Evolutionary conservation across 2,888 invertebrate species (phyloP), one percentile per base, ranked within the genome.

Genomic region (Tribolium freemani): DNA sequence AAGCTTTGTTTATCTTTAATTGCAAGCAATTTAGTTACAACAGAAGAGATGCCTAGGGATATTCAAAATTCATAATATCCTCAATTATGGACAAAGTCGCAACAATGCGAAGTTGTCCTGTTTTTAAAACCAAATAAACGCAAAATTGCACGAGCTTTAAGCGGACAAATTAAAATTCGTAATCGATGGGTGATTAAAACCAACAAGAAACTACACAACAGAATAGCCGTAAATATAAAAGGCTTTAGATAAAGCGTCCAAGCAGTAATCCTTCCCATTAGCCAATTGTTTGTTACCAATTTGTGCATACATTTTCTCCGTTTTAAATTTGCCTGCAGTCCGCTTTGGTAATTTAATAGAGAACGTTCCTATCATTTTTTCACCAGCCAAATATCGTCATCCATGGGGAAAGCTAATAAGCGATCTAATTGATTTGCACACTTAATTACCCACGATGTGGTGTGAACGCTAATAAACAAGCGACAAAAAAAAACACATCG

Each of bases 361-460:
- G 31, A 38, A 9, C 38, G 38, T 38, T 53, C 31, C n/a, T 16
- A 5, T 51, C 5, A 21, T 44, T 66, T 45, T 54, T 54, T 45
- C 26, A 21, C 1, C 46, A 46, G 30, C 56, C 66, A 66, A 63
- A 51, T 60, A 58, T 58, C 45, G 46, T 48, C 51, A 21, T 26
- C 63, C 61, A 21, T 69, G 26, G 31, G 60, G 46, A 66, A 60
- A 67, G 66, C 31, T 71, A 71, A 71, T 67, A 53, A 67, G 66
- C 53, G 71, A 67, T 60, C 51, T 67, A 71, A 71, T 71, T 71
- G 67, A 71, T 71, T 71, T 60, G 38, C 58, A 54, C 71, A 67
- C 71, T 61, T 66, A 71, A 71, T 71, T 71, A 71, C 44, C 31
- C 38, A 11, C 50, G 54, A 53, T 16, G 61, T 60, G 58, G 71